Evolutionary conservation across 2,113 vertebrate genomes (phyloP), one percentile per base, ranked within the genome.

Genomic region (Uropsilus gracilis): DNA sequence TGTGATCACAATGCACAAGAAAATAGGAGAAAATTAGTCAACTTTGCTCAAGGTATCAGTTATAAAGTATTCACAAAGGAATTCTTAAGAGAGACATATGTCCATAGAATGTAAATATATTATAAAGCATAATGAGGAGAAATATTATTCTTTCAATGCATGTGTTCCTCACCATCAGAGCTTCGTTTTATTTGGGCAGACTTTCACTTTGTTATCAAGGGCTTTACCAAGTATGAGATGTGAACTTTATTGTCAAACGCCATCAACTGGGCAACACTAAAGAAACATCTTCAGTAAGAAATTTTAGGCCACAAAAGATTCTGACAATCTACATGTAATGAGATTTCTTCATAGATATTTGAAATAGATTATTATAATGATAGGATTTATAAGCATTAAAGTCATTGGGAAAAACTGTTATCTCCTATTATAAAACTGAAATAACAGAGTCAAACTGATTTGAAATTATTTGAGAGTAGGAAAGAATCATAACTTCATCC

Each of bases 391-490:
- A 69, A 85, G 28, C n/a, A 73, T 77, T 59, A 64, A 78, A 89
- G 55, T 42, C 53, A 68, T 16, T 85, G 26, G 53, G 46, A 9
- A 66, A 94, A 83, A 63, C 24, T 34, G 37, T 34, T 86, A 10
- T 55, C 59, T 75, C 64, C 64, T 90, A 8, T 71, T 91, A 89
- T 39, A 61, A 90, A 91, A 84, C 3, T 17, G 9, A 80, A 94
- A 44, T n/a, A 32, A 63, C 55, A 72, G 12, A 66, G 55, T 89
- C 48, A 88, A 46, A 80, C 1, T 22, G 57, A 30, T 55, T 86
- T 77, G 42, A 92, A 94, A 37, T 32, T 55, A 4, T 71, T n/a
- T 66, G 46, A 91, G 17, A 80, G 26, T 22, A 69, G 34, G 86
- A 84, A 86, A 69, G 48, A 84, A 73, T 89, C 46, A 50, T 22